phyloP scores from a whole-genome alignment of 2,797 vertebrate species.

The Vultur gryphus region DNA sequence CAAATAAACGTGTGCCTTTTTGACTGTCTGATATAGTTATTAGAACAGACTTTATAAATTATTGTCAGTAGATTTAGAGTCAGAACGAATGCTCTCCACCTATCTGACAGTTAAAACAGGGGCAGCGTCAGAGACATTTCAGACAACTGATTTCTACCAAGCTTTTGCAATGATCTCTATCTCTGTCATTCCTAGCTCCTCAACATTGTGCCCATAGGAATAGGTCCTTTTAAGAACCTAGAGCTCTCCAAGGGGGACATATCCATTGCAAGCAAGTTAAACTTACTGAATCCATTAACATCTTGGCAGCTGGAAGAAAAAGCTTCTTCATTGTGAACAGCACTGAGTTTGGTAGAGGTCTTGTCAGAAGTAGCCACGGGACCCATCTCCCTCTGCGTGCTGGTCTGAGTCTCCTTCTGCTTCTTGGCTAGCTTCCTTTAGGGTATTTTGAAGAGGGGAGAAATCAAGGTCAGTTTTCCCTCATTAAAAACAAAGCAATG shows the following conservation, averaged over 20 bases:
- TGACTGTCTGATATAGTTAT: not conserved
- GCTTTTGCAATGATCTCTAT: not conserved
- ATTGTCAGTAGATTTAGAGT: not conserved
- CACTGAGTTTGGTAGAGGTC: slow-evolving; percentile 88
- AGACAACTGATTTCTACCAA: not conserved
- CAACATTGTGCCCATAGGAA: slow-evolving; percentile 1
- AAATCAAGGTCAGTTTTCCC: slow-evolving; percentile 71
- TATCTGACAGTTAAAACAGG: not conserved
- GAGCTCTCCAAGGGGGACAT: slow-evolving; percentile 33
- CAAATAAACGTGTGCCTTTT: not conserved
- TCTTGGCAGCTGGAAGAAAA: slow-evolving; percentile 95
- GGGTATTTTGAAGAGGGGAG: slow-evolving; percentile 73
- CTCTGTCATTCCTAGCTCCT: not conserved
- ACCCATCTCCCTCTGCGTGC: slow-evolving; percentile 96
- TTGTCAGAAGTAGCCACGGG: slow-evolving; percentile 89
- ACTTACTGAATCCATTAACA: slow-evolving; percentile 95
- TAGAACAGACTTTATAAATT: not conserved
- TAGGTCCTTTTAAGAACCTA: slow-evolving; percentile 29
- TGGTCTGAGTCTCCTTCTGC: slow-evolving; percentile 96
- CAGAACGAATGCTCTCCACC: not conserved
- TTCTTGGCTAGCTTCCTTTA: slow-evolving; percentile 97
- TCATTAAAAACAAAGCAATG: not conserved
- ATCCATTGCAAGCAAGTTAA: slow-evolving; percentile 57
- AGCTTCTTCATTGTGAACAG: slow-evolving; percentile 90
- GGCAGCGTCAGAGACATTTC: not conserved